phyloP scores from a whole-genome alignment of 2,888 invertebrate species.

The Ectemnius continuus region DNA sequence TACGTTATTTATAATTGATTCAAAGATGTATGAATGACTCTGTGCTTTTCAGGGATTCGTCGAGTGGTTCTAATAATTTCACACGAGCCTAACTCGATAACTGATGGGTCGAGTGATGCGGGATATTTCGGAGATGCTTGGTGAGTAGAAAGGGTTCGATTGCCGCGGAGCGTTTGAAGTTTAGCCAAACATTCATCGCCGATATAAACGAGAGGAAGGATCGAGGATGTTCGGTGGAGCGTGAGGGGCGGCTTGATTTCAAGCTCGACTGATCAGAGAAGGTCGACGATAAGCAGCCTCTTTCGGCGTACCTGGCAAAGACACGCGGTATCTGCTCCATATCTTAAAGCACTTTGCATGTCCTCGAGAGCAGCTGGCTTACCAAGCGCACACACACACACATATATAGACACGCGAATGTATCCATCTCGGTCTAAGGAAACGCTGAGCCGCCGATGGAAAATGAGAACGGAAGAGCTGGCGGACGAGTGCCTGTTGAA shows the following conservation, averaged over 20 bases:
- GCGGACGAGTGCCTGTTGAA: neutral
- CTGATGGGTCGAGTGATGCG: no score
- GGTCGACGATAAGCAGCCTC: constrained; percentile 24
- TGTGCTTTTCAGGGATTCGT: no score
- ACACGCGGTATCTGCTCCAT: constrained; percentile 28
- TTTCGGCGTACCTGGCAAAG: neutral
- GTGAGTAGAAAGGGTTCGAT: no score
- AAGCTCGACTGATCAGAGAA: constrained; percentile 50
- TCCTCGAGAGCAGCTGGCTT: constrained; percentile 5
- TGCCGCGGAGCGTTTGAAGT: constrained; percentile 23
- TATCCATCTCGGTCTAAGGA: constrained; percentile 15
- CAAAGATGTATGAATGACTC: no score
- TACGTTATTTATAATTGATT: no score
- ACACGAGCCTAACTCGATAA: no score
- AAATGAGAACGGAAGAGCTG: constrained; percentile 36
- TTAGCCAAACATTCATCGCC: constrained; percentile 41
- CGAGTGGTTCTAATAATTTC: no score
- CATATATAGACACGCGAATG: no score
- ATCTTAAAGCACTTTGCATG: constrained; percentile 42
- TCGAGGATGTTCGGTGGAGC: constrained; percentile 18
- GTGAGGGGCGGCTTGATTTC: constrained; percentile 40
- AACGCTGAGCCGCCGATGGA: constrained; percentile 10
- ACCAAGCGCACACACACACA: neutral
- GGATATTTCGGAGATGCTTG: no score
- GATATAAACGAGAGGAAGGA: no score